Conservation (phyloP, 2,113 vertebrate genomes). For the Egretta garzetta region DNA sequence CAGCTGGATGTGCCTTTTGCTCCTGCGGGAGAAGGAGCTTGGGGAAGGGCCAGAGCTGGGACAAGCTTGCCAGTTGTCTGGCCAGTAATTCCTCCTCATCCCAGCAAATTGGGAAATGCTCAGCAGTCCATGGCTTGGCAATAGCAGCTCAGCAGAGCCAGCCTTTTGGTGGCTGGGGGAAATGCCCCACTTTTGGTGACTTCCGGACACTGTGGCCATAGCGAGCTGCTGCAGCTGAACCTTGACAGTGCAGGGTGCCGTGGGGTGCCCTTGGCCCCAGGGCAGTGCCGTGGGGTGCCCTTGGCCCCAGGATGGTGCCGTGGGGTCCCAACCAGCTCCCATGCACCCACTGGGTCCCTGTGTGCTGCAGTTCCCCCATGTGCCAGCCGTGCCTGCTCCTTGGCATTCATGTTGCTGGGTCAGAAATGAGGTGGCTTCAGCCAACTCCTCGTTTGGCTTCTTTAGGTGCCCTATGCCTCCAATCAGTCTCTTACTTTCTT, state of each 20-base stretch:
- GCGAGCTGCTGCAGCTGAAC: neutral
- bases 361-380: rapidly evolving
- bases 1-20: rapidly evolving
- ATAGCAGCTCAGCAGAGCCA: neutral
- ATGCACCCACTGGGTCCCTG: rapidly evolving
- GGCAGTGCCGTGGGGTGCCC: neutral
- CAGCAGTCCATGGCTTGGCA: neutral
- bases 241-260: neutral
- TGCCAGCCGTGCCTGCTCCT: neutral
- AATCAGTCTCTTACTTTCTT: neutral
- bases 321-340: neutral
- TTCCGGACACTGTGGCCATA: neutral
- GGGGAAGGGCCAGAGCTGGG: neutral
- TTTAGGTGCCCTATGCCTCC: neutral
- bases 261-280: neutral
- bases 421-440: neutral
- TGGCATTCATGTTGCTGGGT: neutral
- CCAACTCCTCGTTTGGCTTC: too few species aligned
- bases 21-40: neutral
- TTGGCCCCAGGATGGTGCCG: neutral
- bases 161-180: neutral
- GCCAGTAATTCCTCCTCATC: neutral
- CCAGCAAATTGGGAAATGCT: neutral
- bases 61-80: neutral
- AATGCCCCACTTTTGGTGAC: rapidly evolving